Percentiles rank a stretch among this genome's conserved stretches.
Evolutionary conservation across 2,797 vertebrate species (phyloP).

Genomic region (Danio kyathit): DNA sequence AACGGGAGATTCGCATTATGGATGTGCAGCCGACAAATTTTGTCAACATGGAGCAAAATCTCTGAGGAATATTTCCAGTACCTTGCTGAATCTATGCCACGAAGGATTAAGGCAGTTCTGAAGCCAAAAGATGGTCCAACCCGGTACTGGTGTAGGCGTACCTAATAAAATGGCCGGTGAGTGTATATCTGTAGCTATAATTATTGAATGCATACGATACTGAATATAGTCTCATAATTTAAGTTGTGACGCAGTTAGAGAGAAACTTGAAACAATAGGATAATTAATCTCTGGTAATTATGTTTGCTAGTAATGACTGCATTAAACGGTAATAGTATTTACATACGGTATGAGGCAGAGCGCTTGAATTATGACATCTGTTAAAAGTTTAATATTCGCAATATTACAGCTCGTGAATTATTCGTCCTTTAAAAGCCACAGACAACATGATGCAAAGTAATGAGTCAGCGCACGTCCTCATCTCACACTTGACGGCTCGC

Average conservation of each 20-base stretch:
- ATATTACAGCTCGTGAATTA: constrained; percentile 14
- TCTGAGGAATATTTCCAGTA: too few relatives aligned
- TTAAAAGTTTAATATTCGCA: constrained; percentile 36
- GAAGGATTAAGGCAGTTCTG: too few relatives aligned
- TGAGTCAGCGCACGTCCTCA: neutral
- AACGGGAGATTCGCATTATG: too few relatives aligned
- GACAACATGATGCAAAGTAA: constrained; percentile 18
- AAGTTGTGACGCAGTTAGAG: neutral
- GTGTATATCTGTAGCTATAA: too few relatives aligned
- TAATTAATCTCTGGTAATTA: constrained; percentile 35
- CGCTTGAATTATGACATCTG: constrained; percentile 34
- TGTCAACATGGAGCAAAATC: too few relatives aligned
- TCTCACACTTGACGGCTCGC: neutral
- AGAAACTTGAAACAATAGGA: constrained; percentile 15
- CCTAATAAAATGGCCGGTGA: too few relatives aligned
- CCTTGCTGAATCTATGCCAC: too few relatives aligned
- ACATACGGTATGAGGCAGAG: neutral
- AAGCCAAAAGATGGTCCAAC: too few relatives aligned
- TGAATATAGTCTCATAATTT: neutral
- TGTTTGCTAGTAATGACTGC: constrained; percentile 32
- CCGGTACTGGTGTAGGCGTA: too few relatives aligned
- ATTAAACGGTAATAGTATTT: constrained; percentile 31
- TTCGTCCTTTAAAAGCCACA: neutral
- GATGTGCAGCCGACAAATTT: too few relatives aligned
- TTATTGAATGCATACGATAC: neutral